Evolutionary conservation across 2,797 vertebrate species (phyloP), one percentile per base, ranked within the genome.

Genomic region (Danio kyathit): DNA sequence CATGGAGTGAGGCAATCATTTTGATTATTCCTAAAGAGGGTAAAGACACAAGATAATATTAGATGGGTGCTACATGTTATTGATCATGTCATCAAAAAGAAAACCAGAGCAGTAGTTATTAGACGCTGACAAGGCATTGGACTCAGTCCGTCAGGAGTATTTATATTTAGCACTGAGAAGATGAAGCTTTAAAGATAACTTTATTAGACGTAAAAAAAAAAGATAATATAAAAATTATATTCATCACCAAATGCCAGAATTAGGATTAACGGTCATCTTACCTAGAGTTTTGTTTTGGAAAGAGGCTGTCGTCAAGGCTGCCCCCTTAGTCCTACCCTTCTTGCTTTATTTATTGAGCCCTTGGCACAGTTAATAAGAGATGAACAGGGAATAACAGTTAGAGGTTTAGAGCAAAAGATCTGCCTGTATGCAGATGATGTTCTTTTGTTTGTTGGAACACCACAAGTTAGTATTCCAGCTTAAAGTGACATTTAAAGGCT

Each of bases 61-160:
- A 29, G 29, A 29, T 29, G 29, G 29, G 29, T 29, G 29, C 29
- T 29, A 29, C 29, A n/a, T n/a, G 29, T n/a, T 29, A 29, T 3
- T 29, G 29, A 29, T 29, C 29, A 29, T 29, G 29, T 29, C 29
- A 29, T 1, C 3, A 29, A 29, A 29, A 29, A 29, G 29, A 29
- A 29, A 29, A 29, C 29, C 29, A 29, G 29, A 29, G 29, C 29
- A 1, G 29, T 3, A 29, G 3, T 29, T 29, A 29, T 29, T 29
- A 59, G 19, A 59, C 5, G 19, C 29, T 5, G 57, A 59, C 59
- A 59, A 61, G 59, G 21, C 29, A 14, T 40, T 40, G 61, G 29
- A 61, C 5, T 9, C 69, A 66, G 66, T n/a, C n/a, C n/a, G n/a
- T n/a, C n/a, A n/a, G n/a, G 66, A 69, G 48, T 69, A 40, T 4